These are phyloP conservation scores for Glaucopsyche alexis DNA, from an alignment of 2,888 invertebrate species.

Conservation along the genomic window DNA sequence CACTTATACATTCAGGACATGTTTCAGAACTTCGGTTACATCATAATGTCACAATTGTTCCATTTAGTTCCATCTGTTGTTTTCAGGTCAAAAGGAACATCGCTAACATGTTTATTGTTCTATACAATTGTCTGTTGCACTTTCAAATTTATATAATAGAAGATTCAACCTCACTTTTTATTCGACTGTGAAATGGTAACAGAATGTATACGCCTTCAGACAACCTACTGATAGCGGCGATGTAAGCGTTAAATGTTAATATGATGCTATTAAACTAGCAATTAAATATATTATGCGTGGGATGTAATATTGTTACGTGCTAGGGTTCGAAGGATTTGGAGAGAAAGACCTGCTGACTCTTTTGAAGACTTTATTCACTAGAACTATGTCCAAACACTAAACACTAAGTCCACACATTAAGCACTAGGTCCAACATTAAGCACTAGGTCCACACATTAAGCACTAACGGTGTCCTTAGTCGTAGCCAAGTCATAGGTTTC, in stretches of 20 bases:
- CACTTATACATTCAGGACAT: constrained; percentile 5
- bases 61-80: constrained; percentile 36
- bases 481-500: too few species aligned
- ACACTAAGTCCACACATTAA: too few species aligned
- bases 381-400: too few species aligned
- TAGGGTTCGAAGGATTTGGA: too few species aligned
- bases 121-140: constrained; percentile 22
- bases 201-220: not conserved
- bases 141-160: constrained; percentile 24
- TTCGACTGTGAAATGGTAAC: not conserved
- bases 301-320: too few species aligned
- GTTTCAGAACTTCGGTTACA: not conserved
- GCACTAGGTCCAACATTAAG: too few species aligned
- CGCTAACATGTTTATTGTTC: constrained; percentile 25
- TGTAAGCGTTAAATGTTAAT: not conserved
- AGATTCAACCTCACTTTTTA: constrained; percentile 14
- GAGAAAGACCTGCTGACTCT: too few species aligned
- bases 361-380: too few species aligned
- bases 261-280: not conserved
- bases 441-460: too few species aligned
- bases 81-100: constrained; percentile 20
- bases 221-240: not conserved
- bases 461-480: too few species aligned
- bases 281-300: not conserved
- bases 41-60: constrained; percentile 23